phyloP scores from a whole-genome alignment of 2,113 vertebrate genomes.

The Platysternon megacephalum region DNA sequence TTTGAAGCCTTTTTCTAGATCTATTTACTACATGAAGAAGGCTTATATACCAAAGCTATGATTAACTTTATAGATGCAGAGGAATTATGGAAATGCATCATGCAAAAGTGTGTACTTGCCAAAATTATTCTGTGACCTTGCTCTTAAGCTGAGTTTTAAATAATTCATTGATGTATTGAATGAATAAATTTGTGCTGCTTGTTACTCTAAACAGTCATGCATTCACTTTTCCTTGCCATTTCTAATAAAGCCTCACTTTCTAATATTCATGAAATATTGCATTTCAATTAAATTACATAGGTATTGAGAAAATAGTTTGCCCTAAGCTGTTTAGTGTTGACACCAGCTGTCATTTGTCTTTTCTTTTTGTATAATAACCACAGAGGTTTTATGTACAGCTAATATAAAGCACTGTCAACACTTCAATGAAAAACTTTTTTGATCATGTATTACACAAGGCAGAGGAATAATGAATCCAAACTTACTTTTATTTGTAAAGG shows the following conservation, averaged over 20 bases:
- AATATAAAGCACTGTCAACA: slow-evolving; percentile 74
- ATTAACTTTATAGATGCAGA: slow-evolving; percentile 82
- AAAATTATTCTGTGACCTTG: slow-evolving; percentile 87
- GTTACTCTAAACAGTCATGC: slow-evolving; percentile 84
- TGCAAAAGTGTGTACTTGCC: slow-evolving; percentile 80
- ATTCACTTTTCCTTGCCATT: slow-evolving; percentile 83
- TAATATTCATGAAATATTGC: slow-evolving; percentile 87
- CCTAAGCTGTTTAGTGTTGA: slow-evolving; percentile 85
- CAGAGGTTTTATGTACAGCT: slow-evolving; percentile 63
- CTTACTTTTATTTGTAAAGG: slow-evolving; percentile 21
- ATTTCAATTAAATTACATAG: slow-evolving; percentile 86
- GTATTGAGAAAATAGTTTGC: slow-evolving; percentile 80
- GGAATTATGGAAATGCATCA: slow-evolving; percentile 84
- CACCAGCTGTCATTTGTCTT: slow-evolving; percentile 81
- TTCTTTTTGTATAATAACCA: slow-evolving; percentile 73
- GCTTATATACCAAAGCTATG: slow-evolving; percentile 75
- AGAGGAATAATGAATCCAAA: slow-evolving; percentile 43
- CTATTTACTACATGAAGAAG: slow-evolving; percentile 60
- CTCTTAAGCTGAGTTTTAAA: slow-evolving; percentile 83
- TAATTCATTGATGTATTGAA: slow-evolving; percentile 85
- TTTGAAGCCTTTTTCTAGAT: slow-evolving; percentile 67
- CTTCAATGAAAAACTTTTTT: slow-evolving; percentile 74
- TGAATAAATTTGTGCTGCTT: slow-evolving; percentile 87
- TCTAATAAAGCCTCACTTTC: slow-evolving; percentile 83
- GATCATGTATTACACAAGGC: slow-evolving; percentile 46